Conservation (phyloP, 2,113 vertebrate genomes). For the Thamnophis sirtalis region DNA sequence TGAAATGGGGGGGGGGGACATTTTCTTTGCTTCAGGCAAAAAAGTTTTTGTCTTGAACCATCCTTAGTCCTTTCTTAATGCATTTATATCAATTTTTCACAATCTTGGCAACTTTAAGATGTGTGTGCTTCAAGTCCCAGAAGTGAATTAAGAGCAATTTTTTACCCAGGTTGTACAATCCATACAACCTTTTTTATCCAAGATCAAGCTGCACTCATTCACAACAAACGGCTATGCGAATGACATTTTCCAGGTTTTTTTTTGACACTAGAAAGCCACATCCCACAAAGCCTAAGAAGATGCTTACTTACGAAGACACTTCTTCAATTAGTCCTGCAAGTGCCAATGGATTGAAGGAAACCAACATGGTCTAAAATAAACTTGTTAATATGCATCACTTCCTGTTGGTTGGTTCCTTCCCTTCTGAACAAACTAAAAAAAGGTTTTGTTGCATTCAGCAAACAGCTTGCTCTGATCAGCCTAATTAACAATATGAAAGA, state of each 20-base stretch:
- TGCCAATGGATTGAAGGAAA: not conserved
- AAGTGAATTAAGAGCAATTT: constrained; percentile 4
- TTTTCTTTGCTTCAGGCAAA: not conserved
- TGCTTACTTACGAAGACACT: not conserved
- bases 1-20: not conserved
- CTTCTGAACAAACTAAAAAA: not conserved
- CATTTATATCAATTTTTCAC: not conserved
- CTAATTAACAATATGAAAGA: constrained; percentile 19
- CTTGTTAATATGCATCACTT: constrained; percentile 5
- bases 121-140: not conserved
- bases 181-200: constrained; percentile 4
- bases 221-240: constrained; percentile 13
- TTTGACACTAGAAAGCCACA: not conserved
- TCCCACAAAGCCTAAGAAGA: not conserved
- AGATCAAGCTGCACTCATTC: not conserved
- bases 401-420: not conserved
- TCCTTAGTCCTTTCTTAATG: not conserved
- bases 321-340: not conserved
- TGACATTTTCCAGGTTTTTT: not conserved
- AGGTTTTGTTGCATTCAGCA: constrained; percentile 11
- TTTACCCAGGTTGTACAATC: not conserved
- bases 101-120: not conserved
- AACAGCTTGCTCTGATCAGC: not conserved
- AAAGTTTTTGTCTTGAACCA: not conserved
- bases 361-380: not conserved